Base-by-base conservation (phyloP, 2,888 invertebrate species). In the Acanthosepion pharaonis region DNA sequence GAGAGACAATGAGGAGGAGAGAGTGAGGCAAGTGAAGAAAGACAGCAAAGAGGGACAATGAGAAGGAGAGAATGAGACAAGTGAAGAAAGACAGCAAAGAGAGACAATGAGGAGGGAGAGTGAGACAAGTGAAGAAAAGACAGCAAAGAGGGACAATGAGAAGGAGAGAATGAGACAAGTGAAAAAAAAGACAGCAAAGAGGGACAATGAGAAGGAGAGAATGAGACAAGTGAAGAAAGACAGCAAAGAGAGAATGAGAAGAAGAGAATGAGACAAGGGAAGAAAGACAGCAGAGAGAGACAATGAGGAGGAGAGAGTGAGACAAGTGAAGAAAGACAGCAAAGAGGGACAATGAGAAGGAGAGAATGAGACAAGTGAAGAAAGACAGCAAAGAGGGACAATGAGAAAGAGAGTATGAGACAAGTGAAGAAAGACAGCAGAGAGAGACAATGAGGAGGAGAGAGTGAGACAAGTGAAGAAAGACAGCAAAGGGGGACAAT, bases 131-230 rank as follows among this genome's bases (percentile, higher is more conserved):
- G 25, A 64, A 64, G 42, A 42, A 42, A 42, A 2, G 2, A n/a
- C 42, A 42, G 42, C 42, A 42, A 25, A 6, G 18, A n/a, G 18
- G 8, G 5, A 64, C 6, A 55, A 18, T 8, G 9, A 64, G 8
- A 4, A 9, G 5, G 28, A 64, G 28, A 64, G 11, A 28, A 25
- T 28, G 28, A 28, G 9, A 28, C 9, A 28, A 28, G 28, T 6
- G 28, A n/a, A n/a, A 1, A 6, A 0, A 11, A n/a, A n/a, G 9
- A 78, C n/a, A n/a, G n/a, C 4, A n/a, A n/a, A 9, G 9, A n/a
- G 18, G 11, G 42, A 42, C 42, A n/a, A 78, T n/a, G 9, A 78
- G 78, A 8, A 28, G n/a, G n/a, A n/a, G n/a, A n/a, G 0, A n/a
- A 25, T 9, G 51, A 64, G 28, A 23, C 23, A 64, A 64, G 1